phyloP scores from a whole-genome alignment of 2,888 invertebrate species.

The Lathronympha strigana region DNA sequence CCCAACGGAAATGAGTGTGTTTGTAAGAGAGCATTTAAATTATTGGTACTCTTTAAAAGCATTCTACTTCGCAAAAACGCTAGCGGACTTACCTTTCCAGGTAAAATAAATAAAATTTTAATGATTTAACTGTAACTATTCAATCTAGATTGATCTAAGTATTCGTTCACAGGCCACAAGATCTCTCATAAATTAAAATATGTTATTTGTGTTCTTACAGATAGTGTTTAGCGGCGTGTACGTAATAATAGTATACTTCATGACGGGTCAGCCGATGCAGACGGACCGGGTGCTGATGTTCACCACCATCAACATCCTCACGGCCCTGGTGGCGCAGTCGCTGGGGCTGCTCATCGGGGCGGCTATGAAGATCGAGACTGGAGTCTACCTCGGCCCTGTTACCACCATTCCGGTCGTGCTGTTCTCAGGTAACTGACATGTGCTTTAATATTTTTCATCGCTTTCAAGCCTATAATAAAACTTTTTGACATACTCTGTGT shows the following conservation, averaged over 20 bases:
- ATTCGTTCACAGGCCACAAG: too few relatives aligned
- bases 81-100: slow-evolving; percentile 98
- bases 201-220: slow-evolving; percentile 76
- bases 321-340: slow-evolving; percentile 96
- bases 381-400: slow-evolving; percentile 92
- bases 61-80: slow-evolving; percentile 98
- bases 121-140: not conserved
- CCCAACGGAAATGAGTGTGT: slow-evolving; percentile 97
- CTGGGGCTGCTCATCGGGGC: slow-evolving; percentile 96
- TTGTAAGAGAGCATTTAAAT: slow-evolving; percentile 96
- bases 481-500: too few relatives aligned
- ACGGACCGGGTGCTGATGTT: slow-evolving; percentile 92
- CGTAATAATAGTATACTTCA: slow-evolving; percentile 96
- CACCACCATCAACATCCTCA: slow-evolving; percentile 88
- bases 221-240: slow-evolving; percentile 94
- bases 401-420: slow-evolving; percentile 95
- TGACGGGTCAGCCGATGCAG: slow-evolving; percentile 98
- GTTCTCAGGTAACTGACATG: slow-evolving; percentile 85
- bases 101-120: slow-evolving; percentile 75
- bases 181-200: not conserved
- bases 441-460: not conserved
- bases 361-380: slow-evolving; percentile 93
- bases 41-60: slow-evolving; percentile 98
- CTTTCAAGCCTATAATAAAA: too few relatives aligned
- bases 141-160: too few relatives aligned